Evolutionary conservation across 2,797 vertebrate genomes (phyloP), one percentile per base, ranked within the genome.

Genomic region (Malurus splendens): DNA sequence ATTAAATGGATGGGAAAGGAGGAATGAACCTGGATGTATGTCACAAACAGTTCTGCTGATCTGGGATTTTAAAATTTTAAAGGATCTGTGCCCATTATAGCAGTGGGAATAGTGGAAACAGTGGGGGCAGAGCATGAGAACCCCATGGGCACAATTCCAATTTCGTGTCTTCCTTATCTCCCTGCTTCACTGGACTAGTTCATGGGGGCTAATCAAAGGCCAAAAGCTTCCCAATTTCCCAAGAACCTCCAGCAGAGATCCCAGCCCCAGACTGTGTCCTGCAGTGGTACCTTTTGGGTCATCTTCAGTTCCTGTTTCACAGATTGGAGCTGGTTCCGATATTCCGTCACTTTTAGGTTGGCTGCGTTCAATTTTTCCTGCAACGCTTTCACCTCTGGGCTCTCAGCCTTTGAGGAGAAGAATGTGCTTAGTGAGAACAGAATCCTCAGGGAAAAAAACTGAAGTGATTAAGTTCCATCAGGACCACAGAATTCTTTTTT

Each of bases 241-340:
- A 30, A 9, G 32, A 6, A 32, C 2, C 14, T 13, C 22, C 36
- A 60, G 33, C 45, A 57, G 42, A 47, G 65, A 27, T 47, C 14
- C 33, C 47, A 90, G 45, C 18, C 79, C 45, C 30, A 36, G 32
- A 3, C 13, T 14, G 41, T 2, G 0, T 6, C 60, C 60, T 32
- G 30, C 18, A 57, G 19, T 19, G 23, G 6, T 94, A 99, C 99
- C 99, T 99, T 99, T 18, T 99, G 98, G 42, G 98, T 98, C 64
- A 98, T 84, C 94, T 98, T 99, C 89, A 99, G 93, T n/a, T 99
- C 99, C 91, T 98, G 98, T 81, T 97, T 98, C 44, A 96, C 38
- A 0, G 97, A 87, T 47, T 99, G 99, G 72, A 99, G 96, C 95
- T 99, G 98, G 95, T 99, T 99, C 32, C 99, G 98, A 90, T 98